Percentiles rank a stretch among this genome's conserved stretches.
These are phyloP conservation scores for Phyllotis vaccarum DNA, from an alignment of 2,797 vertebrate species.

Conservation along the genomic window DNA sequence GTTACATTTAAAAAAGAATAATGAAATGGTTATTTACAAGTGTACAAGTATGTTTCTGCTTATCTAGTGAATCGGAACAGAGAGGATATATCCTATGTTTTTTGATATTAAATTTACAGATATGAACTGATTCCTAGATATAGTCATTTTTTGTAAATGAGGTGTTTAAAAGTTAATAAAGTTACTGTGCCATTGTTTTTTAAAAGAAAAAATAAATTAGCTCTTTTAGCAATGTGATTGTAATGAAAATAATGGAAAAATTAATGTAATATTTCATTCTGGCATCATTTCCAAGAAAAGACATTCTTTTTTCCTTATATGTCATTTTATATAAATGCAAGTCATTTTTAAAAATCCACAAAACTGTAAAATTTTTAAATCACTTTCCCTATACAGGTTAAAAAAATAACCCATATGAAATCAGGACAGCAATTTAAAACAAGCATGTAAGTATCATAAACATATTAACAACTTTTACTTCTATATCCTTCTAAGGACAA, in stretches of 20 bases:
- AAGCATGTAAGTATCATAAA: too few species aligned
- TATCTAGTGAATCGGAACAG: not conserved
- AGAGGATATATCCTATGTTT: not conserved
- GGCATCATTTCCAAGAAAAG: slow-evolving; percentile 31
- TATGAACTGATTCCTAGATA: not conserved
- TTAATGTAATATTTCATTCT: slow-evolving; percentile 11
- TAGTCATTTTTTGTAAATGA: not conserved
- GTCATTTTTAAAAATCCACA: too few species aligned
- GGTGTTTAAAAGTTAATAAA: not conserved
- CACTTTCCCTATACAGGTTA: too few species aligned
- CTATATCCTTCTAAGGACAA: too few species aligned
- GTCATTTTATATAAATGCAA: too few species aligned
- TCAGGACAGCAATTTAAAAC: too few species aligned
- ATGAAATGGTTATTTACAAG: not conserved
- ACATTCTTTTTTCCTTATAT: not conserved
- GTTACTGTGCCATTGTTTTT: not conserved
- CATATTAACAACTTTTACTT: too few species aligned
- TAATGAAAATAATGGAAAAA: slow-evolving; percentile 29
- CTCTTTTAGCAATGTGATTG: not conserved
- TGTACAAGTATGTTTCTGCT: not conserved
- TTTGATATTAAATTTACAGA: not conserved
- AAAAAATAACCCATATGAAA: too few species aligned
- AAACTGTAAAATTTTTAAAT: too few species aligned
- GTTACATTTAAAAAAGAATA: not conserved
- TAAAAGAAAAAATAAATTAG: not conserved